A percentile compares a stretch with the other conserved stretches of the same genome.
Evolutionary conservation across 1,140 invertebrate species (phyloP).

Genomic region (Apis cerana): DNA sequence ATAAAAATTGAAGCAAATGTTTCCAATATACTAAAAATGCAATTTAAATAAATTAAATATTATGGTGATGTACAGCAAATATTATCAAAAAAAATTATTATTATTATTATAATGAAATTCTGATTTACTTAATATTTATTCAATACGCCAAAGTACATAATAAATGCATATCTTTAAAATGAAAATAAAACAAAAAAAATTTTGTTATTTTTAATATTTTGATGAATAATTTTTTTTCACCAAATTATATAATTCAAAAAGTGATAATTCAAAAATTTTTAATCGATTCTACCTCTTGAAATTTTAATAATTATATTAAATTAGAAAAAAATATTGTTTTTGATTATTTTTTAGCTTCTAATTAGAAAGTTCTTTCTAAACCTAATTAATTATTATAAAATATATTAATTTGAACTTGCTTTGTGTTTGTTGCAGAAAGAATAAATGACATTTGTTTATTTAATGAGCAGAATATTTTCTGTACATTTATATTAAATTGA

Average conservation of each 20-base stretch:
- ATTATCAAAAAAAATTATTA: neutral
- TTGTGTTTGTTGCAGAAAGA: neutral
- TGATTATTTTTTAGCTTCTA: neutral
- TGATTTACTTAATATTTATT: slow-evolving; percentile 10
- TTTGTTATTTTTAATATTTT: neutral
- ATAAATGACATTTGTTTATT: neutral
- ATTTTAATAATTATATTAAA: neutral
- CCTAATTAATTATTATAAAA: neutral
- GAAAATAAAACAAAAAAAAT: neutral
- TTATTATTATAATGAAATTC: neutral
- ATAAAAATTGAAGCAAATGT: neutral
- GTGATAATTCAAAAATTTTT: neutral
- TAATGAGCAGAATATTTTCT: neutral
- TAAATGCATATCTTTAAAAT: neutral
- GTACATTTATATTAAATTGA: neutral
- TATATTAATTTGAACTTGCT: neutral
- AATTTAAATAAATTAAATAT: neutral
- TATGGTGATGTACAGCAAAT: slow-evolving; percentile 8
- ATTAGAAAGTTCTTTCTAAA: neutral
- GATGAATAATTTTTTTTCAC: neutral
- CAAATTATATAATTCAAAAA: neutral
- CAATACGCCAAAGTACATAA: neutral
- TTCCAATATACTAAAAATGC: neutral
- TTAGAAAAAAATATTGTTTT: neutral
- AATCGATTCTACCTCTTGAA: neutral